phyloP scores from a whole-genome alignment of 2,113 vertebrate genomes.

The Melierax canorus region DNA sequence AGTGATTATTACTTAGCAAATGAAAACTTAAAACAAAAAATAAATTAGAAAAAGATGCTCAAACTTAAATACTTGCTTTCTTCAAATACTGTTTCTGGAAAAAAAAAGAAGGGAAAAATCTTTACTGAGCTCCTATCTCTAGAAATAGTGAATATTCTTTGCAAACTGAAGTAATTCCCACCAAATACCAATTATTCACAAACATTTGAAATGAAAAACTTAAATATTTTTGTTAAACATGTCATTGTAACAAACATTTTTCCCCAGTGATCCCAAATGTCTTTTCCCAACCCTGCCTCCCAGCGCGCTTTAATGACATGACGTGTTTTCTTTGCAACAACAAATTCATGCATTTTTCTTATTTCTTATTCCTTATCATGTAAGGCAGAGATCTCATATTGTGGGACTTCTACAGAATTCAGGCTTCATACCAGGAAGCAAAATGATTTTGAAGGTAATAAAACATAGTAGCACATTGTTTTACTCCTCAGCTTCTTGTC shows the following conservation, averaged over 20 bases:
- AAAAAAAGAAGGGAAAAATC: neutral
- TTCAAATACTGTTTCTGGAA: neutral
- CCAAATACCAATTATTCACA: neutral
- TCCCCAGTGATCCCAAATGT: fast-evolving
- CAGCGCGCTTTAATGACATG: neutral
- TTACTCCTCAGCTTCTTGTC: neutral
- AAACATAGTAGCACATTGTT: neutral
- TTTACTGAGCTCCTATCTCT: neutral
- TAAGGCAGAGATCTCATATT: neutral
- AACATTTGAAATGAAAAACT: neutral
- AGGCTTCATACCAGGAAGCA: neutral
- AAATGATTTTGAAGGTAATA: neutral
- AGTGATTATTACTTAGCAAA: neutral
- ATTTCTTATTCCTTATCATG: neutral
- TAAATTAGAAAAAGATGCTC: neutral
- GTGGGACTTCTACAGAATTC: neutral
- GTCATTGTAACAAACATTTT: neutral
- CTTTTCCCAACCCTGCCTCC: neutral
- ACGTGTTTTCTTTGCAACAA: neutral
- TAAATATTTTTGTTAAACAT: neutral
- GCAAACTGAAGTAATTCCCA: neutral
- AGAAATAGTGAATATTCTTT: neutral
- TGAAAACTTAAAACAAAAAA: neutral
- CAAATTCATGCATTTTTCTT: neutral
- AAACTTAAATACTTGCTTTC: neutral